phyloP scores from a whole-genome alignment of 2,113 vertebrate genomes.

The Lepidothrix coronata region DNA sequence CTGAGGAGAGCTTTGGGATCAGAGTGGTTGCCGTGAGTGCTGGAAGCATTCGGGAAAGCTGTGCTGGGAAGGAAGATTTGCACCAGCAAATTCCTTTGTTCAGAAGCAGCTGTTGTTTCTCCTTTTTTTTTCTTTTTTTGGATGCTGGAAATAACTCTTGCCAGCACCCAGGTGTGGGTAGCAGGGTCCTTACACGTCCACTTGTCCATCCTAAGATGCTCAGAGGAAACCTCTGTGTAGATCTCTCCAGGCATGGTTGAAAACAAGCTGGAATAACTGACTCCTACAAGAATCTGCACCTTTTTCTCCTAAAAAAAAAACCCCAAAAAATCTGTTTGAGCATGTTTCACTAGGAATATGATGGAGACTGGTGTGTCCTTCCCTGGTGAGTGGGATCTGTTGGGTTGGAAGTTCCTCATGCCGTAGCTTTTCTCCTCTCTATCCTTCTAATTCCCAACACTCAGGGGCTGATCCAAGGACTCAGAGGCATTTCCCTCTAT shows the following conservation, averaged over 20 bases:
- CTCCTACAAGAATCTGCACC: neutral
- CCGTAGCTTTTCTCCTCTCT: neutral
- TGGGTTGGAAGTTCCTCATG: neutral
- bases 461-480: neutral
- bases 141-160: neutral
- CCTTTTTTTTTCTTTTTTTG: neutral
- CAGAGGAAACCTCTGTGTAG: neutral
- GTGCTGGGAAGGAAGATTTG: neutral
- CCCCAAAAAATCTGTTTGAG: neutral
- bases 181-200: fast-evolving
- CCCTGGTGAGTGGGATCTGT: fast-evolving
- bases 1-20: neutral
- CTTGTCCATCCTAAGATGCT: neutral
- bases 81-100: neutral
- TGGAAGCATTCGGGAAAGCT: neutral
- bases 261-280: neutral
- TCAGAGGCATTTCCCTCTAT: neutral
- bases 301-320: neutral
- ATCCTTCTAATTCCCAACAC: neutral
- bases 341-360: neutral
- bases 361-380: neutral
- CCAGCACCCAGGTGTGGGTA: neutral
- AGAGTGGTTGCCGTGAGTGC: neutral
- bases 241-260: neutral
- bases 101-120: neutral